Base-by-base conservation (phyloP, 2,888 invertebrate genomes). In the Embidobia sp. region DNA sequence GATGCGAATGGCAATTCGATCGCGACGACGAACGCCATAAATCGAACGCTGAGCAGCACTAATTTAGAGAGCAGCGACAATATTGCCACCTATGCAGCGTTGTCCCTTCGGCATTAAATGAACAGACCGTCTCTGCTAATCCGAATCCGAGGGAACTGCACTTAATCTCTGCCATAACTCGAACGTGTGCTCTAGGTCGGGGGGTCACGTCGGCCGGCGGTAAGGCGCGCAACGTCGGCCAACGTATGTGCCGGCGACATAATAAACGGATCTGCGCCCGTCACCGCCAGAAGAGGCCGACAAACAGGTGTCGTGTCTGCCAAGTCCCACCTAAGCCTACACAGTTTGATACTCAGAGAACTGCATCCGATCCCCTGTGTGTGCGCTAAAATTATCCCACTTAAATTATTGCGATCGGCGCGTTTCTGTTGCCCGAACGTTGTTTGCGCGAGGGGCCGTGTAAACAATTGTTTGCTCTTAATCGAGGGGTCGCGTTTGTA, bases 101-200 rank as follows among this genome's bases (percentile, higher is more conserved):
- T 55, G 49, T 61, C 51, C 51, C 55, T 44, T 48, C 40, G 27
- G 44, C 53, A 46, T 49, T 51, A 49, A 73, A 64, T 59, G 64
- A 64, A 51, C 64, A 57, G 66, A 15, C 74, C 44, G 59, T 74
- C 64, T 64, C 59, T 59, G 48, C 55, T 70, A 78, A 75, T 72
- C 63, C 66, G 74, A 66, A 63, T 75, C 66, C 46, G 18, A 31
- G 53, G 53, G 61, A 33, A 48, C 67, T 64, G 55, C 74, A 55
- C 74, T 70, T 78, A 74, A 78, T 78, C 78, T 70, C 64, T 69
- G 74, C 78, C 59, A 70, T 78, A 74, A 74, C 70, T 78, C 48
- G 66, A 78, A 59, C 48, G 74, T 70, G 59, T 74, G 70, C 49
- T 46, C 35, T 22, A 57, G 49, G 40, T 51, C 29, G 22, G 22